Base-by-base conservation (phyloP, 2,888 invertebrate genomes). In the Hydropsyche betteni region DNA sequence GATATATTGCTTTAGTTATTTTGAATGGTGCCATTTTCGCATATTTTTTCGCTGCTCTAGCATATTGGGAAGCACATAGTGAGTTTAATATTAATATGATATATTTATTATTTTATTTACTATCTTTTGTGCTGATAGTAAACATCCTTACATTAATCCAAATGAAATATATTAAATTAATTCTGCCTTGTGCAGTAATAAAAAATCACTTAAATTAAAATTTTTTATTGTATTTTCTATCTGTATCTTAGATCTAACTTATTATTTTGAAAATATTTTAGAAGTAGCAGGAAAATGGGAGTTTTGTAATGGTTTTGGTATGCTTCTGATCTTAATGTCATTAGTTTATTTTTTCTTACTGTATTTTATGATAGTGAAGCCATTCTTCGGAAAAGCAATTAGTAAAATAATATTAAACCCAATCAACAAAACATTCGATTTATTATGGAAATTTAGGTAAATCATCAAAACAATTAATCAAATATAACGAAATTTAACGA, bases 261-360 rank as follows among this genome's bases (percentile, higher is more conserved):
- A 44, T 61, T 24, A 70, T 75, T 68, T 10, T 51, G 52, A 38
- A 12, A 34, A 77, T 79, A 77, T 70, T 38, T 24, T 24, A 52
- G 77, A 76, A 77, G 79, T 80, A 80, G 80, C 79, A 78, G 78
- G 61, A n/a, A 68, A 79, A 78, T 72, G 69, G 50, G 83, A 86
- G 24, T 81, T 87, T 81, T 94, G 94, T 81, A 82, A 89, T 71
- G 94, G 94, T 0, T 91, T 92, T 80, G 94, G 94, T 55, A 90
- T 94, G 83, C 85, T 94, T 0, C 84, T 93, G 38, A 86, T 94
- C 0, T 81, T 94, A 0, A 83, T 91, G 0, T 83, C 84, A 14
- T 86, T 92, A 36, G 82, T 89, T 3, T 92, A 92, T 80, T 86
- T 89, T 80, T 88, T 89, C 71, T 74, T 94, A 0, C 82, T 91